phyloP scores from a whole-genome alignment of 2,113 vertebrate genomes.

The Solenodon paradoxus region DNA sequence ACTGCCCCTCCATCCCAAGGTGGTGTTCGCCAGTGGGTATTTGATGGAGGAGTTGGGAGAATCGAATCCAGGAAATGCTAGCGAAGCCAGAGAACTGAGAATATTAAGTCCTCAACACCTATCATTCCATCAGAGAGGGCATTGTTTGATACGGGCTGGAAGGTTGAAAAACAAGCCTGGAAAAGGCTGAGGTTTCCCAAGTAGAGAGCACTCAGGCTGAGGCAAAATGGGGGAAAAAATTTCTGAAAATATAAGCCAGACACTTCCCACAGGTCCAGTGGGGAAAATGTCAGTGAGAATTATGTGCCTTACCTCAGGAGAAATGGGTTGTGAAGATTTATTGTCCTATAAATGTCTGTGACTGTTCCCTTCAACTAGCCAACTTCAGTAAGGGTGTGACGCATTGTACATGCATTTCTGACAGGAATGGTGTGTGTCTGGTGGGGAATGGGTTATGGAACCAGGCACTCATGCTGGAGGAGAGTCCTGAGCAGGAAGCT shows the following conservation, averaged over 20 bases:
- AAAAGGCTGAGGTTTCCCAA: neutral
- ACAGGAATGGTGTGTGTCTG: too few species aligned
- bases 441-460: neutral
- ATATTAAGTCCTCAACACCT: neutral
- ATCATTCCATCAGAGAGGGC: neutral
- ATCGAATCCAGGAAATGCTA: neutral
- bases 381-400: neutral
- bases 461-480: neutral
- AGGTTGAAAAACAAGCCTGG: neutral
- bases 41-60: neutral
- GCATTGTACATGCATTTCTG: neutral
- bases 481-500: neutral
- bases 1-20: neutral
- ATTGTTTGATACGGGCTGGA: neutral
- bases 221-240: neutral
- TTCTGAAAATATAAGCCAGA: neutral
- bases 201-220: neutral
- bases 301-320: neutral
- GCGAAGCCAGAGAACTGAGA: neutral
- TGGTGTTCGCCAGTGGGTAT: neutral
- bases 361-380: neutral
- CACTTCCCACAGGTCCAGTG: neutral
- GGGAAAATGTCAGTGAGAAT: neutral
- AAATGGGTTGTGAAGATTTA: too few species aligned
- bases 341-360: neutral